Evolutionary conservation across 2,113 vertebrate species (phyloP), one percentile per base, ranked within the genome.

Genomic region (Reinhardtius hippoglossoides): DNA sequence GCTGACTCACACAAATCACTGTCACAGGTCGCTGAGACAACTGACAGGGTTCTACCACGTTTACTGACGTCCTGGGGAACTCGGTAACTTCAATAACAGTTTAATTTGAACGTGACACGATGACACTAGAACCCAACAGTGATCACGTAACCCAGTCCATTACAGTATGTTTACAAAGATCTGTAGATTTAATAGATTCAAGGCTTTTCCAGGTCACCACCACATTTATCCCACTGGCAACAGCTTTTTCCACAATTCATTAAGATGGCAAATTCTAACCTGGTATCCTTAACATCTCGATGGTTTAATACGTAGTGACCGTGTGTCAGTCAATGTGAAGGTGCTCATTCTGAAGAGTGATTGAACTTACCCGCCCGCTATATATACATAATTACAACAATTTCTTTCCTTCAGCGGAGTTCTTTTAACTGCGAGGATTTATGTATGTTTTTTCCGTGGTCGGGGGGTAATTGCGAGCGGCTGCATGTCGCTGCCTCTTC

Each of bases 401-500:
- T 61, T 82, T 70, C 54, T 70, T 78, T 15, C 0, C 31, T 80
- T 67, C 26, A 50, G 1, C 60, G 9, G 20, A 58, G 42, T 56
- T 37, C 7, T 40, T 74, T 69, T 62, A 48, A 76, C 56, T 69
- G 44, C 40, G 4, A 20, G 9, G 10, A 58, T 66, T 65, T 70
- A 48, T 80, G 61, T 68, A 59, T 68, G 31, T 60, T 60, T 35
- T 31, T 74, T 62, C 35, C 21, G 60, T n/a, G 40, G 20, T 1
- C 58, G 31, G 46, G 31, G 46, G 54, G 37, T 87, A 67, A 65
- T 74, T 84, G 68, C 61, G 59, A 69, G 35, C 31, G 24, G 26
- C 31, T 75, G 81, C 61, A 71, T 83, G 76, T 74, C 74, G 44
- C 70, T 73, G 58, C 18, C 40, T 54, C 71, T 80, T 74, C 56